Percentiles rank a stretch among this genome's conserved stretches.
These are phyloP conservation scores for Telmatochromis sp. DNA, from an alignment of 2,113 vertebrate species.

Conservation along the genomic window DNA sequence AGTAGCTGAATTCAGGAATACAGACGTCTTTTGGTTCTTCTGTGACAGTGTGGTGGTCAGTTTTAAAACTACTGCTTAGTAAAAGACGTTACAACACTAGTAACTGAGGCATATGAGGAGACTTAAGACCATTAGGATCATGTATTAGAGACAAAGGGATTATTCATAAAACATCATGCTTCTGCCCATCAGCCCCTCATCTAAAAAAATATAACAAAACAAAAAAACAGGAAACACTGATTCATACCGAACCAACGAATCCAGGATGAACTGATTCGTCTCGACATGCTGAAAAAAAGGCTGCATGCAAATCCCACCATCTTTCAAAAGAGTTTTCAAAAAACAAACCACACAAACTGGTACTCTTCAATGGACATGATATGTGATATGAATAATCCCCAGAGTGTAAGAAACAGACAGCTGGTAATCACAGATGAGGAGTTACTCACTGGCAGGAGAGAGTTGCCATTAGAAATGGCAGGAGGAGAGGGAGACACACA, in stretches of 20 bases:
- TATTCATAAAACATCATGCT: constrained; percentile 62
- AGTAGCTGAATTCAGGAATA: background rate
- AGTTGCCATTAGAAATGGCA: constrained; percentile 60
- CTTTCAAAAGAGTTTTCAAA: background rate
- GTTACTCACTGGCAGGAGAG: constrained; percentile 62
- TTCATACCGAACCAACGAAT: constrained; percentile 37
- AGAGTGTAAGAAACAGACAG: constrained; percentile 61
- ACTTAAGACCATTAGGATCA: constrained; percentile 38
- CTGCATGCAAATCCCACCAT: constrained; percentile 38
- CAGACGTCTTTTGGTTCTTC: background rate
- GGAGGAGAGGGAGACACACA: constrained; percentile 60
- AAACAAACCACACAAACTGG: background rate
- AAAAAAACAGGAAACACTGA: constrained; percentile 24
- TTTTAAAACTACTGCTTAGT: constrained; percentile 6
- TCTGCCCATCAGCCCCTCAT: background rate
- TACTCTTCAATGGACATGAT: constrained; percentile 18
- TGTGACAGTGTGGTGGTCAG: background rate
- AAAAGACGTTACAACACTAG: constrained; percentile 4
- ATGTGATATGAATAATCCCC: constrained; percentile 66
- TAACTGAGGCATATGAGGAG: constrained; percentile 30
- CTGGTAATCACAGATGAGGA: constrained; percentile 66
- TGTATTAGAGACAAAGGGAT: constrained; percentile 63
- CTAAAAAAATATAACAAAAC: background rate
- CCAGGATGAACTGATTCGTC: constrained; percentile 40
- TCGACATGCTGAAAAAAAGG: constrained; percentile 41